phyloP scores from a whole-genome alignment of 2,888 invertebrate genomes.

The Eupithecia vulgata region DNA sequence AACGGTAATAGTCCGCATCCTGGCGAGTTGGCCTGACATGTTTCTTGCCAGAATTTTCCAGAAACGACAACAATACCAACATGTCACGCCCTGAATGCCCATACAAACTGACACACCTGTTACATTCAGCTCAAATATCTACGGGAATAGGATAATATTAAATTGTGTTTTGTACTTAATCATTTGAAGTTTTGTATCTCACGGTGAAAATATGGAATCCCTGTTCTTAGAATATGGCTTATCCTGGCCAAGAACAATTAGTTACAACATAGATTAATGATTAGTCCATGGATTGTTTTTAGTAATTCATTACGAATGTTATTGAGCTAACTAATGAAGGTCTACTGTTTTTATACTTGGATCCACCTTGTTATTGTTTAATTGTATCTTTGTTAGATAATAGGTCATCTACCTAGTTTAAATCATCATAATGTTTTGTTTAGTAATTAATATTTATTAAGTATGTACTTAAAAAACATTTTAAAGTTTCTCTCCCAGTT shows the following conservation, averaged over 20 bases:
- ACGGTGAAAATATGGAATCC: not conserved
- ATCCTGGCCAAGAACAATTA: not conserved
- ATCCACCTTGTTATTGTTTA: not conserved
- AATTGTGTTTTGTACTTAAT: not conserved
- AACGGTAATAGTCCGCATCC: constrained; percentile 72
- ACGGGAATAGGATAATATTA: not conserved
- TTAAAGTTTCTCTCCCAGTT: not conserved
- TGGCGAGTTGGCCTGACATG: constrained; percentile 59
- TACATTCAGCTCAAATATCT: not conserved
- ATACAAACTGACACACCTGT: constrained; percentile 21
- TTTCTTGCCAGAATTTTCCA: constrained; percentile 78
- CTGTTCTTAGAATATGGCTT: not conserved
- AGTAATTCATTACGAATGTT: not conserved
- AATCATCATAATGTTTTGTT: not conserved
- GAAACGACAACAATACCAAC: constrained; percentile 56
- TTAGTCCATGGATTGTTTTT: not conserved
- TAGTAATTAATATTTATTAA: too few relatives aligned
- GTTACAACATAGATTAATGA: not conserved
- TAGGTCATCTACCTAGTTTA: not conserved
- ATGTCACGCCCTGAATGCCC: constrained; percentile 31
- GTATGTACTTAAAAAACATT: too few relatives aligned
- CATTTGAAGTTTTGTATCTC: not conserved
- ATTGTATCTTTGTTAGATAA: not conserved
- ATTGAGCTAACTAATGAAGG: not conserved
- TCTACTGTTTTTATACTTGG: not conserved